Conservation (phyloP, 2,888 invertebrate genomes). For the Lithodes maja region DNA sequence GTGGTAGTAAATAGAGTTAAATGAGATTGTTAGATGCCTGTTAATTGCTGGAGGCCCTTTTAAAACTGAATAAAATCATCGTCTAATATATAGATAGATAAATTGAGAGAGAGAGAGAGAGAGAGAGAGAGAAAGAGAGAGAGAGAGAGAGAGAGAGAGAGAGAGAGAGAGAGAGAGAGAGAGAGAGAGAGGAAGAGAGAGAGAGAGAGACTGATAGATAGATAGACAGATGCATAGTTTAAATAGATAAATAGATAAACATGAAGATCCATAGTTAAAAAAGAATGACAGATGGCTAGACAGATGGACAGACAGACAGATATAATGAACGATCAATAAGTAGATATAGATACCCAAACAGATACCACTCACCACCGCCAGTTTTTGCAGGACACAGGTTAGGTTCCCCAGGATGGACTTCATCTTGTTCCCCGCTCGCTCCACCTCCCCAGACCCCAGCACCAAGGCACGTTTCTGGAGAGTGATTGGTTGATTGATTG, state of each 20-base stretch:
- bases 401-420: background rate
- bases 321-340: background rate
- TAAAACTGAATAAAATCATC: too few species aligned
- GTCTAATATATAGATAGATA: background rate
- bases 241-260: background rate
- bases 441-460: background rate
- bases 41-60: too few species aligned
- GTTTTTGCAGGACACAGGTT: constrained; percentile 15
- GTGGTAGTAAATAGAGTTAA: too few species aligned
- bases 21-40: too few species aligned
- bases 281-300: background rate
- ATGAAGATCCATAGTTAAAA: background rate
- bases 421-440: background rate
- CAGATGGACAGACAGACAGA: background rate
- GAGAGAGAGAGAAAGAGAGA: background rate
- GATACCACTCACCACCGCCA: constrained; percentile 17
- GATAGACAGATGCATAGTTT: background rate
- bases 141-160: background rate
- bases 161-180: constrained; percentile 2
- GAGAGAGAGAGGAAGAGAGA: constrained; percentile 6
- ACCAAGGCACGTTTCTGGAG: constrained; percentile 10
- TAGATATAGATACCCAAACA: too few species aligned
- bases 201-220: background rate
- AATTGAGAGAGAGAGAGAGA: background rate
- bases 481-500: too few species aligned